These are phyloP conservation scores for Epistrophella euchroma DNA, from an alignment of 2,888 invertebrate genomes.

Conservation along the genomic window DNA sequence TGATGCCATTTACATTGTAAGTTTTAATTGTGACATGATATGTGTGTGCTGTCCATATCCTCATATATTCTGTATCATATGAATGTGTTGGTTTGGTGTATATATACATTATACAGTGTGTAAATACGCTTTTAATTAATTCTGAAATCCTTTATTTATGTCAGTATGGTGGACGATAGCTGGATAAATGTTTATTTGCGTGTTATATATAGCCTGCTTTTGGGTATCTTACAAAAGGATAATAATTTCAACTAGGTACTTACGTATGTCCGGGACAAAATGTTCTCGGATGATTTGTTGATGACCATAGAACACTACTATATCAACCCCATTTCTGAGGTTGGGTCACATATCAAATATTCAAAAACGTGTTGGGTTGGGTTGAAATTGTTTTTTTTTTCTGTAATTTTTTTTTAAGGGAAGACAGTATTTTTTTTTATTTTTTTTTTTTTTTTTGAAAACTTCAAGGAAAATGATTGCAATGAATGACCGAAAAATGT, in stretches of 20 bases:
- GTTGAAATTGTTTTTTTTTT: neutral
- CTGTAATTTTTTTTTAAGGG: neutral
- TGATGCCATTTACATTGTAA: slow-evolving; percentile 54
- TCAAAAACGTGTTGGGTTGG: slow-evolving; percentile 44
- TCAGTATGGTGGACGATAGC: slow-evolving; percentile 21
- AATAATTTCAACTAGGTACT: slow-evolving; percentile 70
- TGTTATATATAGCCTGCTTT: slow-evolving; percentile 39
- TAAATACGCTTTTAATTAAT: slow-evolving; percentile 74
- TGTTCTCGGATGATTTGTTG: slow-evolving; percentile 52
- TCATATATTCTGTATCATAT: neutral
- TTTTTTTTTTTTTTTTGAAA: slow-evolving; percentile 59
- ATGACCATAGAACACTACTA: slow-evolving; percentile 21
- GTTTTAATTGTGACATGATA: slow-evolving; percentile 68
- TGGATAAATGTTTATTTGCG: slow-evolving; percentile 68
- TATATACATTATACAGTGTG: slow-evolving; percentile 8
- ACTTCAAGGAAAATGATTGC: slow-evolving; percentile 46
- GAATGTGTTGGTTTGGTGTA: neutral
- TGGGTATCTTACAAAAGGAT: slow-evolving; percentile 42
- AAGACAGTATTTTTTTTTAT: slow-evolving; percentile 42
- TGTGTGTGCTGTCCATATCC: slow-evolving; percentile 31
- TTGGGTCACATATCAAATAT: slow-evolving; percentile 47
- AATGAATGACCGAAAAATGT: slow-evolving; percentile 31
- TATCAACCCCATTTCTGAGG: slow-evolving; percentile 34
- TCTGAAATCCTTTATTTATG: slow-evolving; percentile 63
- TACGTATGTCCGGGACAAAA: slow-evolving; percentile 56